Evolutionary conservation across 2,113 vertebrate species (phyloP).

Genomic region (Otolemur garnettii): DNA sequence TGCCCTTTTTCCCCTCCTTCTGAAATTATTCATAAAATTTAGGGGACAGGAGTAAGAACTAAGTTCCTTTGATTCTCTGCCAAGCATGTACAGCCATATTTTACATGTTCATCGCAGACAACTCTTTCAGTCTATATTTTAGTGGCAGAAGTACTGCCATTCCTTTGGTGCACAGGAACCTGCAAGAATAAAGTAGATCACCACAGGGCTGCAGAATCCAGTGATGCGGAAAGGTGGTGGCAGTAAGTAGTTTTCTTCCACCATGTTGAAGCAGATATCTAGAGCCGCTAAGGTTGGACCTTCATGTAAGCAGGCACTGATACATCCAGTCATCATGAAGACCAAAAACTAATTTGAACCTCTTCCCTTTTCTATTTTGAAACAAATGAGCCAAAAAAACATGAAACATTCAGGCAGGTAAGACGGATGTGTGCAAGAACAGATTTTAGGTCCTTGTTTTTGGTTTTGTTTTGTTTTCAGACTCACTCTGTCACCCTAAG

Average conservation of each 20-base stretch:
- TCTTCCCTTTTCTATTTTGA: neutral
- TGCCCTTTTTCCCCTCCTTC: neutral
- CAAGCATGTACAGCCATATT: neutral
- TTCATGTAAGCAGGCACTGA: neutral
- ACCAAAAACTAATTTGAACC: neutral
- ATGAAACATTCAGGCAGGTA: conserved; percentile 77
- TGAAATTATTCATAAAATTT: neutral
- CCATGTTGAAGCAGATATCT: neutral
- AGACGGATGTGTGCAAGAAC: neutral
- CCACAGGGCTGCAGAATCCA: neutral
- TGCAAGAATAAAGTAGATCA: neutral
- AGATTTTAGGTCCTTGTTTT: neutral
- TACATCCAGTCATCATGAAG: neutral
- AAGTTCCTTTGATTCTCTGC: neutral
- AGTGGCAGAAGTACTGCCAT: neutral
- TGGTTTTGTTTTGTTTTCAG: too few relatives aligned
- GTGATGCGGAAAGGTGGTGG: neutral
- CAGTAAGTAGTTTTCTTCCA: neutral
- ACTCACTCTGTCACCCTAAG: too few relatives aligned
- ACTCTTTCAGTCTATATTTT: neutral
- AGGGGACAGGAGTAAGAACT: neutral
- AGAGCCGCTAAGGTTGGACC: neutral
- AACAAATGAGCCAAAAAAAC: conserved; percentile 62
- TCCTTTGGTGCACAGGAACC: neutral
- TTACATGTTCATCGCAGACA: neutral